Base-by-base conservation (phyloP, 2,797 vertebrate genomes). In the Muraenolepis orangiensis region DNA sequence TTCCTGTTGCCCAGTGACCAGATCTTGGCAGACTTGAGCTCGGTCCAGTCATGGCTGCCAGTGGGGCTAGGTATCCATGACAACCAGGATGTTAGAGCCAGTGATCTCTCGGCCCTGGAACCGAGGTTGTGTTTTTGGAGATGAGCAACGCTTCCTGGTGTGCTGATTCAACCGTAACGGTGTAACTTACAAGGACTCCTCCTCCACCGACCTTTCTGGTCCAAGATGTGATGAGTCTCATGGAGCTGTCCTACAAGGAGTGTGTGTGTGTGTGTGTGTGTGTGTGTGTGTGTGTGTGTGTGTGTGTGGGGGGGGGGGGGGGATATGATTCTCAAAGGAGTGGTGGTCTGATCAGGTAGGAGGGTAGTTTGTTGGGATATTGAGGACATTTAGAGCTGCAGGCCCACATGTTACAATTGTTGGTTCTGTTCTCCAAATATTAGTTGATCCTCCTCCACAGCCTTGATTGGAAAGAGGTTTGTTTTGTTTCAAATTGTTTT, bases 221-320 rank as follows among this genome's bases (percentile, higher is more conserved):
- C 57, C 57, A 26, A 64, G 57, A 64, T 57, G 6, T n/a, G 20
- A 23, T 51, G 42, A 51, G 42, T 64, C 57, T 64, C 51, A 57
- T 8, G 57, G 57, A 4, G 26, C 57, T 64, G 57, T 26, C 13
- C 57, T 11, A 26, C 57, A 26, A 64, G 26, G 57, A 64, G 2
- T 64, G 57, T 64, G 57, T 64, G 57, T n/a, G 51, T 26, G 10
- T 61, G 51, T 61, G n/a, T 61, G 51, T 61, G 51, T 11, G 51
- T 61, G 51, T 61, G 51, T n/a, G 57, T 64, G 26, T 64, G 57
- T 64, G n/a, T n/a, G n/a, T n/a, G n/a, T n/a, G n/a, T n/a, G 57
- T 64, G 57, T 26, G 57, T 64, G 57, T 64, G 6, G 57, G n/a
- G n/a, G n/a, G n/a, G n/a, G n/a, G n/a, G n/a, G n/a, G n/a, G n/a